A percentile compares a stretch with the other conserved stretches of the same genome.
These are phyloP conservation scores for Chloroceryle aenea DNA, from an alignment of 2,113 vertebrate species.

Conservation along the genomic window DNA sequence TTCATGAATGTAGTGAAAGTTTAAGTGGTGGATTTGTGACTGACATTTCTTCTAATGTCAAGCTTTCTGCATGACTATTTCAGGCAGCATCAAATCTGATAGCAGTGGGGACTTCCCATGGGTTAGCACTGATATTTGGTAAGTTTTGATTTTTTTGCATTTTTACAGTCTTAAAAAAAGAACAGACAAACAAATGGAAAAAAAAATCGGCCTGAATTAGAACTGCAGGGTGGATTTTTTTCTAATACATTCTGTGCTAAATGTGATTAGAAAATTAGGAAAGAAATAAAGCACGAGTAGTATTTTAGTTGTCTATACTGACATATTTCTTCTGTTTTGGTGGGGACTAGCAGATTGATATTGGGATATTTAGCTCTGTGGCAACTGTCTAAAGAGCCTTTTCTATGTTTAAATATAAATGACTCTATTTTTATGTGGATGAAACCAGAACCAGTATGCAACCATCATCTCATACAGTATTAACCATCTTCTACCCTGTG, in stretches of 20 bases:
- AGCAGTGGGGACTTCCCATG: conserved; percentile 97
- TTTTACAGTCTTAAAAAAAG: background rate
- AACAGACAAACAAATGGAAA: background rate
- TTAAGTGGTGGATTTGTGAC: background rate
- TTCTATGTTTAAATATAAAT: background rate
- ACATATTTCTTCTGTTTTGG: background rate
- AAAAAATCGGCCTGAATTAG: accelerated
- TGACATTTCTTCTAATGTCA: background rate
- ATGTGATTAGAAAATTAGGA: background rate
- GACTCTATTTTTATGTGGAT: background rate
- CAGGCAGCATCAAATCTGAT: conserved; percentile 94
- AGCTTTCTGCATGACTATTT: conserved; percentile 33
- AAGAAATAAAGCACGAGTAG: background rate
- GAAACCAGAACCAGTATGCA: background rate
- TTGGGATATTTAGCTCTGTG: background rate
- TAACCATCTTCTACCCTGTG: background rate
- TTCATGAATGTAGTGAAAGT: background rate
- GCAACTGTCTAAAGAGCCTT: background rate
- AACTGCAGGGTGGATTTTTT: background rate
- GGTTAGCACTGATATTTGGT: conserved; percentile 95
- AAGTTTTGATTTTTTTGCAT: conserved; percentile 57
- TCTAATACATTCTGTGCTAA: background rate
- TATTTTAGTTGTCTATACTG: background rate
- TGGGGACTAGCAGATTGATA: background rate
- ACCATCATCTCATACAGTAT: background rate